Conservation (phyloP, 92 coral and sea anemone genomes). For the Epizoanthus rinbou region DNA sequence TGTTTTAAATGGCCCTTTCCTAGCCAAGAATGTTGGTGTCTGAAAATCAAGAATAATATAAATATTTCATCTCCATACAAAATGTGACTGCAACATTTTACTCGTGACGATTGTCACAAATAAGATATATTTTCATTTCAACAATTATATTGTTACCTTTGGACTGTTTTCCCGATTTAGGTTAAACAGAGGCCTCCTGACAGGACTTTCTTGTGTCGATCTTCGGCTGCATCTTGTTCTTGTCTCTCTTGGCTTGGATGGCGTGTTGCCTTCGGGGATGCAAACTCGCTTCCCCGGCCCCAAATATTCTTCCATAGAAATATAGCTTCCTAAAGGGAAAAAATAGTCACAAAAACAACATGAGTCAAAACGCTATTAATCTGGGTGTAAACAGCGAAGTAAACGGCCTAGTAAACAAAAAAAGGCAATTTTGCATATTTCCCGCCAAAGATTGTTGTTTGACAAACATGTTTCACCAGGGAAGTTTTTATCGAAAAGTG, state of each 20-base stretch:
- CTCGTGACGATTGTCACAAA: not conserved
- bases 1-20: conserved; percentile 9
- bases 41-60: conserved; percentile 9
- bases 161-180: not conserved
- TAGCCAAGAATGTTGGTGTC: conserved; percentile 36
- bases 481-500: not conserved
- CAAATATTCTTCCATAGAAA: conserved; percentile 32
- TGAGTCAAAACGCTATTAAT: not conserved
- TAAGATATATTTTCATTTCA: not conserved
- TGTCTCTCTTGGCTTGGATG: conserved; percentile 13
- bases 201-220: not conserved
- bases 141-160: not conserved
- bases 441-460: not conserved
- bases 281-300: not conserved
- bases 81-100: not conserved
- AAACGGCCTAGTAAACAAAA: no score
- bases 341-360: conserved; percentile 4
- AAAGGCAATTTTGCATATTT: not conserved
- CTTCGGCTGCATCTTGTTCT: not conserved
- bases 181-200: conserved; percentile 5
- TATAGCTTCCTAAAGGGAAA: not conserved
- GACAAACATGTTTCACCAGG: not conserved
- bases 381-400: not conserved
- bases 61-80: not conserved
- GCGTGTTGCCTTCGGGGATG: conserved; percentile 45